Evolutionary conservation across 2,888 invertebrate genomes (phyloP), one percentile per base, ranked within the genome.

Genomic region (Leucophenga montana): DNA sequence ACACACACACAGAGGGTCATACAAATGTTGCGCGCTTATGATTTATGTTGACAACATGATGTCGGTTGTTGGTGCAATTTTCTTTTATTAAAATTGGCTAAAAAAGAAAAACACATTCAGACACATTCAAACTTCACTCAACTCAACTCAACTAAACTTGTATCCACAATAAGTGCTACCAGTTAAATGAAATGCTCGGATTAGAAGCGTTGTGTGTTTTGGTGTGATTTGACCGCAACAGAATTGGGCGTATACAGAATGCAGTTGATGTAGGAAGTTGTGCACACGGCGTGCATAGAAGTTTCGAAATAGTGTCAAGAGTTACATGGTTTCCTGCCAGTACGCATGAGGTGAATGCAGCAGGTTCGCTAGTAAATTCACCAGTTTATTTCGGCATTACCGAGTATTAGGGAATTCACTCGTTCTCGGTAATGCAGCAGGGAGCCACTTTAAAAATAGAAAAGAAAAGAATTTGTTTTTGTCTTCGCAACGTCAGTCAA

Each of bases 81-180:
- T 46, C 46, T 62, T 64, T 46, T 64, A 46, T 64, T 64, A 22
- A 64, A 48, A 64, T 64, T 64, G 22, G 46, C n/a, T 64, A 16
- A 31, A 61, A 33, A 61, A 20, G 16, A 59, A 39, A 31, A 59
- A 61, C 16, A 57, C 6, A 13, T 44, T 22, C 46, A 46, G 44
- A 46, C 62, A 62, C 62, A 14, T 33, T 33, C n/a, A n/a, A n/a
- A n/a, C n/a, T n/a, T n/a, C n/a, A n/a, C n/a, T n/a, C n/a, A 13
- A 33, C 18, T 31, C 18, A 59, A 59, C 27, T 27, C 27, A 27
- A 27, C 27, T 27, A 2, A 27, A 27, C 27, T 27, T 27, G 27
- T 27, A 27, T 27, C 2, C 27, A 27, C 27, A 27, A n/a, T 27
- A 27, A 27, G 27, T 27, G 27, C 3, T 27, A 27, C 39, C 39